A percentile compares a stretch with the other conserved stretches of the same genome.
phyloP scores from a whole-genome alignment of 2,888 invertebrate genomes.

The Mechanitis messenoides region DNA sequence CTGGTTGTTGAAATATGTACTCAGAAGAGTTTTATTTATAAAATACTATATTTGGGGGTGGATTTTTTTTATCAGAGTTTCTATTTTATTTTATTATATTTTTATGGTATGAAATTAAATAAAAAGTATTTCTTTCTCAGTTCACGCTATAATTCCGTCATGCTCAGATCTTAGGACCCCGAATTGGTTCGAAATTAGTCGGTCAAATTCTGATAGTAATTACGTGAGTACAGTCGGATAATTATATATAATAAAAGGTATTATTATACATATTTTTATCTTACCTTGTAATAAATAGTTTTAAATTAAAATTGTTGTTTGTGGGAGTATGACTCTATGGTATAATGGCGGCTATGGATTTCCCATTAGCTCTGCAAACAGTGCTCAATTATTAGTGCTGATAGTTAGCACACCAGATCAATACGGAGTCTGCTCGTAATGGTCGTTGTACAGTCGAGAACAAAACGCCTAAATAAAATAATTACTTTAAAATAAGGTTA shows the following conservation, averaged over 20 bases:
- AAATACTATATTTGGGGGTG: not conserved
- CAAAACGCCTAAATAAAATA: slow-evolving; percentile 9
- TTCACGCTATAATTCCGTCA: too few relatives aligned
- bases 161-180: too few relatives aligned
- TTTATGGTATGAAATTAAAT: too few relatives aligned
- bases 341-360: slow-evolving; percentile 36
- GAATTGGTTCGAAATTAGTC: too few relatives aligned
- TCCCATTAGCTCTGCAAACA: slow-evolving; percentile 42
- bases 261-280: not conserved
- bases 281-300: not conserved
- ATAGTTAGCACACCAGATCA: slow-evolving; percentile 53
- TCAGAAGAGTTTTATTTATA: not conserved
- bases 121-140: too few relatives aligned
- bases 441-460: slow-evolving; percentile 28
- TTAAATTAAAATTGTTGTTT: too few relatives aligned
- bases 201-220: too few relatives aligned
- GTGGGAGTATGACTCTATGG: too few relatives aligned
- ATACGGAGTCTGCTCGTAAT: slow-evolving; percentile 56
- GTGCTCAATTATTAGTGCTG: slow-evolving; percentile 43
- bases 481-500: not conserved
- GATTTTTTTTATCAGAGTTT: too few relatives aligned
- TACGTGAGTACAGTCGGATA: too few relatives aligned
- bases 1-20: slow-evolving; percentile 19
- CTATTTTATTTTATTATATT: too few relatives aligned
- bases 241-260: too few relatives aligned